Percentiles rank a stretch among this genome's conserved stretches.
Conservation (phyloP, 37 sponge, comb jelly and placozoan species). For the Crambe crambe region DNA sequence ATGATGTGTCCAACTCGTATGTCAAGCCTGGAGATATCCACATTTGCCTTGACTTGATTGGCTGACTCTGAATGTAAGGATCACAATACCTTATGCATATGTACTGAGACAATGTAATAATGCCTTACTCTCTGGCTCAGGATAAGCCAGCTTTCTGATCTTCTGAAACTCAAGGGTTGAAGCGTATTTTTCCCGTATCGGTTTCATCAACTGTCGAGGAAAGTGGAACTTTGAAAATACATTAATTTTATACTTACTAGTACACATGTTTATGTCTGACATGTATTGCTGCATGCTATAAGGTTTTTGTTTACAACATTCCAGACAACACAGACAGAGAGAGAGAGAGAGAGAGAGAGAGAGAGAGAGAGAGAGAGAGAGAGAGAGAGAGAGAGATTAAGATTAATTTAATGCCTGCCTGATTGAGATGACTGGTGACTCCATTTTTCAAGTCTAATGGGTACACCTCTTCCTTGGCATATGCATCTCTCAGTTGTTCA, state of each 20-base stretch:
- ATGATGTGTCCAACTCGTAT: slow-evolving; percentile 81
- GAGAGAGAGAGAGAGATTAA: neutral
- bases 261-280: no score
- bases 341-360: neutral
- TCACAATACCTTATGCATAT: neutral
- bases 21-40: slow-evolving; percentile 87
- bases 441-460: slow-evolving; percentile 94
- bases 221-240: neutral
- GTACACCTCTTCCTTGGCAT: slow-evolving; percentile 72
- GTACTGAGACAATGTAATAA: neutral
- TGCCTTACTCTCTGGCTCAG: slow-evolving; percentile 44
- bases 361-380: neutral
- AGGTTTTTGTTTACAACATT: no score
- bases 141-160: slow-evolving; percentile 72
- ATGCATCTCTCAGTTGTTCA: slow-evolving; percentile 77
- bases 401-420: slow-evolving; percentile 29
- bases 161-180: slow-evolving; percentile 63
- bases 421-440: slow-evolving; percentile 79
- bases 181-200: slow-evolving; percentile 79
- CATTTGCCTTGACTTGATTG: neutral
- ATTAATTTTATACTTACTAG: neutral
- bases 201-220: slow-evolving; percentile 70
- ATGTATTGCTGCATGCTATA: no score
- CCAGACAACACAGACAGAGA: no score
- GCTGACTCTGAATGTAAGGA: neutral